Conservation (phyloP, 2,797 vertebrate species). For the Cuculus canorus region DNA sequence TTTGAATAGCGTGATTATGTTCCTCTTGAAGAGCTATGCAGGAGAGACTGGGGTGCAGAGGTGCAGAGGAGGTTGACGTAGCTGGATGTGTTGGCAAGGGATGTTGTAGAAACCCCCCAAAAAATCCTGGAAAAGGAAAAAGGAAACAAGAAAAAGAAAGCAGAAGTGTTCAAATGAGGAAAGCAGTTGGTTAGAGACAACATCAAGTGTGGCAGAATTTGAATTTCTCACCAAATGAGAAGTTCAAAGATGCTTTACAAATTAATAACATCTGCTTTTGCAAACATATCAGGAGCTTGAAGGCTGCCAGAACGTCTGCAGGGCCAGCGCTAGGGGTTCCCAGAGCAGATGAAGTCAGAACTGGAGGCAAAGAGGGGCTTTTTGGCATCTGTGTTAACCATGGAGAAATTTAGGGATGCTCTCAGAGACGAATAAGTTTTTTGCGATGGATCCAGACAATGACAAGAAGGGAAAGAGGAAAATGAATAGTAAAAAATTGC, state of each 20-base stretch:
- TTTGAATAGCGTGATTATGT: not conserved
- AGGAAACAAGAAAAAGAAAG: not conserved
- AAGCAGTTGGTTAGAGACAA: not conserved
- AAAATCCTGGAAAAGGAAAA: not conserved
- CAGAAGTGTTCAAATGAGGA: not conserved
- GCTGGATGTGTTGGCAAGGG: not conserved
- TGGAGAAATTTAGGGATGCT: not conserved
- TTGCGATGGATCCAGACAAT: not conserved
- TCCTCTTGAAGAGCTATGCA: fast-evolving
- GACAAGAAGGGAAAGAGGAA: not conserved
- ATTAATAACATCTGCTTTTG: not conserved
- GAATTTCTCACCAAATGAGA: not conserved
- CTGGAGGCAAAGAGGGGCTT: not conserved
- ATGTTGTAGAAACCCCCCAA: not conserved
- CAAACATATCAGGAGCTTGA: not conserved
- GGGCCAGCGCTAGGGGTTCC: not conserved
- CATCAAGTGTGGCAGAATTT: not conserved
- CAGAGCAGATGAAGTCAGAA: not conserved
- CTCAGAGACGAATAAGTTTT: not conserved
- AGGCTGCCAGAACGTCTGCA: not conserved
- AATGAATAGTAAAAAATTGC: not conserved
- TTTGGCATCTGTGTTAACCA: not conserved
- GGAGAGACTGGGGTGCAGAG: not conserved
- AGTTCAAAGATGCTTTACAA: not conserved
- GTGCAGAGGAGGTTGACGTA: not conserved